Conservation (phyloP, 1,140 invertebrate species). For the Heliconius hermathena region DNA sequence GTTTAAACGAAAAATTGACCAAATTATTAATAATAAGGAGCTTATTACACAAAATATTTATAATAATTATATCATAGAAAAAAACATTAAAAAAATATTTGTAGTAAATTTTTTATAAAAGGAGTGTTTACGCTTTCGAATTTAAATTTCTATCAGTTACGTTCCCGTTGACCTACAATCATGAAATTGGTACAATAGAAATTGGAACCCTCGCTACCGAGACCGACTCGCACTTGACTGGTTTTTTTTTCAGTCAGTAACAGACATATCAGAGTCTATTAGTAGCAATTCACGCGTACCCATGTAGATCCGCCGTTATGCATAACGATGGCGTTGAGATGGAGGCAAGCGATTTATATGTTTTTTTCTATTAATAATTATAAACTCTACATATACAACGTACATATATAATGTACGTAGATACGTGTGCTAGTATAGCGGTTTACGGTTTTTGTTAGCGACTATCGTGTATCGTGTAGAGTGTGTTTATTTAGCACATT, state of each 20-base stretch:
- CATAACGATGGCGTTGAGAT: background rate
- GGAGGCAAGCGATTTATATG: background rate
- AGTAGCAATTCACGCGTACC: slow-evolving; percentile 9
- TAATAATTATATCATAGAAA: no score
- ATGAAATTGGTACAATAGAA: no score
- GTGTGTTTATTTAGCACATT: background rate
- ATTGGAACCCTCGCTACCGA: no score
- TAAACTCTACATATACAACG: background rate
- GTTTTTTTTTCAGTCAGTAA: background rate
- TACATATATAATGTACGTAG: background rate
- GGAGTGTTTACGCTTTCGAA: no score
- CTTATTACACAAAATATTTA: no score
- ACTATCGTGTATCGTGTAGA: background rate
- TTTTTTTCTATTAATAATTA: slow-evolving; percentile 1
- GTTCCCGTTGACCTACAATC: no score
- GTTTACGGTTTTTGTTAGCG: background rate
- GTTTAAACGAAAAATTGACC: no score
- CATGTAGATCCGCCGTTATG: slow-evolving; percentile 22
- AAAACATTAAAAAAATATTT: no score
- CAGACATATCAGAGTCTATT: background rate
- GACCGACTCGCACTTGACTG: no score
- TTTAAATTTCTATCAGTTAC: no score
- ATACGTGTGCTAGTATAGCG: background rate
- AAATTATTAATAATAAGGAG: no score
- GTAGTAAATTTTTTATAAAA: no score